Conservation (phyloP, 2,113 vertebrate genomes). For the Acinonyx jubatus region DNA sequence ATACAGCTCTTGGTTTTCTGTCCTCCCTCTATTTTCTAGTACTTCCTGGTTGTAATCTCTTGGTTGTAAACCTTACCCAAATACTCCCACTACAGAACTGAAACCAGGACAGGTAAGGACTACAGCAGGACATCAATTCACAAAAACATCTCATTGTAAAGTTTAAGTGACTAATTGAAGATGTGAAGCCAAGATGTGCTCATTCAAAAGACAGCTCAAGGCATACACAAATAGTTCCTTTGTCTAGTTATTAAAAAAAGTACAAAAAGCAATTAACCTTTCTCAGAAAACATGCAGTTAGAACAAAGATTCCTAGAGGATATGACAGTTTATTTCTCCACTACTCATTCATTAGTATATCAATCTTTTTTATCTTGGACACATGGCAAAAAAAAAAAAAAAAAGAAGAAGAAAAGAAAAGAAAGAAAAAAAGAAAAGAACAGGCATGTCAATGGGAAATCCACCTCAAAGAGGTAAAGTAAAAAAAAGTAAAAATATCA, state of each 20-base stretch:
- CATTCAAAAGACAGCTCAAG: conserved; percentile 28
- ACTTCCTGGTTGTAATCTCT: neutral
- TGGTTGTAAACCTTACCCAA: neutral
- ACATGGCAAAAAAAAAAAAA: neutral
- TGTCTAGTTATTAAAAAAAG: neutral
- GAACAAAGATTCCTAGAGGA: conserved; percentile 17
- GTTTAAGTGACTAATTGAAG: neutral
- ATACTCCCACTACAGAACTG: neutral
- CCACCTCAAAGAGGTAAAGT: conserved; percentile 1
- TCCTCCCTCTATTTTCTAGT: neutral
- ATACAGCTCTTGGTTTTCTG: neutral
- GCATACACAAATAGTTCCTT: neutral
- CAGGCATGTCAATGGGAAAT: neutral
- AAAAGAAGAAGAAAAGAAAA: neutral
- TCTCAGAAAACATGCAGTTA: neutral
- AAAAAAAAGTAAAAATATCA: neutral
- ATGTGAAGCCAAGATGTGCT: neutral
- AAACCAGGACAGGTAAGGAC: neutral
- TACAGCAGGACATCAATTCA: neutral
- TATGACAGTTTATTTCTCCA: neutral
- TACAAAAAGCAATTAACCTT: neutral
- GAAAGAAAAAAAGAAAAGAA: neutral
- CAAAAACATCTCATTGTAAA: neutral
- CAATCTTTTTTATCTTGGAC: neutral
- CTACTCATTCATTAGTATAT: neutral